Evolutionary conservation across 1,140 invertebrate genomes (phyloP).

Genomic region (Sitobion miscanthi): DNA sequence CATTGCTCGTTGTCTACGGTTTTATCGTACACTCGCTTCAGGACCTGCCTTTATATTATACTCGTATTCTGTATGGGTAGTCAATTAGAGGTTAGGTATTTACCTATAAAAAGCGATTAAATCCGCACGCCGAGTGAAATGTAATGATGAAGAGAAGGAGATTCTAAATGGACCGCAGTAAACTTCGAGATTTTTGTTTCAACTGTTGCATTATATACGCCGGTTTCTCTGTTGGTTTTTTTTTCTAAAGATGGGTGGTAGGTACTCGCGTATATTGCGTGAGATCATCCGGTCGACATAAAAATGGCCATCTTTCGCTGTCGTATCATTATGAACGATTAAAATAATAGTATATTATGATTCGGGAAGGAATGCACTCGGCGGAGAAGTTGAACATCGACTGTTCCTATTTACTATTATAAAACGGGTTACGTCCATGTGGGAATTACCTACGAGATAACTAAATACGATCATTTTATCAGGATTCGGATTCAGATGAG

Average conservation of each 20-base stretch:
- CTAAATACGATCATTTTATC: background rate
- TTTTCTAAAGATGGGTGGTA: background rate
- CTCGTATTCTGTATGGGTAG: background rate
- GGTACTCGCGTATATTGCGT: background rate
- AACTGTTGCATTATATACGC: background rate
- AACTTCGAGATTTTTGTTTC: background rate
- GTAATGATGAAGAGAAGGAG: background rate
- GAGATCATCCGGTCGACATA: background rate
- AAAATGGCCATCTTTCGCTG: background rate
- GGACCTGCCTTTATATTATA: background rate
- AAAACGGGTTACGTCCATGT: background rate
- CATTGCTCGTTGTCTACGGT: background rate
- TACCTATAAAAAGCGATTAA: background rate
- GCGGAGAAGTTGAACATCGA: background rate
- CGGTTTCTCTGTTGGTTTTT: background rate
- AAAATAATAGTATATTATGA: constrained; percentile 13
- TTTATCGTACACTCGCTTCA: background rate
- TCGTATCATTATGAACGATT: background rate
- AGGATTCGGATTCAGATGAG: background rate
- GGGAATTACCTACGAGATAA: background rate
- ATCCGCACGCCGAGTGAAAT: background rate
- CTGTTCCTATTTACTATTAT: background rate
- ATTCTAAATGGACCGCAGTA: background rate
- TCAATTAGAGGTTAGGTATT: background rate
- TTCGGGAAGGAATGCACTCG: background rate